phyloP scores from a whole-genome alignment of 2,888 invertebrate species.

The Megalurothrips usitatus region DNA sequence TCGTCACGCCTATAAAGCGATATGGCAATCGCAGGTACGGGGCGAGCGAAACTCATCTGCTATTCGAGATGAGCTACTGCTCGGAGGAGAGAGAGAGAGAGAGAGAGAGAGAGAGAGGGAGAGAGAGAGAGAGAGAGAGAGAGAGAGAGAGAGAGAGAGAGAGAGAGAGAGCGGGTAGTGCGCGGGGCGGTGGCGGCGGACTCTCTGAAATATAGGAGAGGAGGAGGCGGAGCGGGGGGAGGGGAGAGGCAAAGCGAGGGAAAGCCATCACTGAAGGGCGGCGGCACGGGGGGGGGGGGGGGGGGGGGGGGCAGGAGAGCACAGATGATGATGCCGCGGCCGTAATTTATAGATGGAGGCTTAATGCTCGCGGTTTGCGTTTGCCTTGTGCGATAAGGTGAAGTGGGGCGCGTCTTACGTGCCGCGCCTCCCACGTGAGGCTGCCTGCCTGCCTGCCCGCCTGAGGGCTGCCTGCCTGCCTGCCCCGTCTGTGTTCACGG shows the following conservation, averaged over 20 bases:
- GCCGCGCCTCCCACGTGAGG: neutral
- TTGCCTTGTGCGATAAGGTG: slow-evolving; percentile 5
- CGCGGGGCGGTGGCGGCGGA: no score
- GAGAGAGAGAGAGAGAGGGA: neutral
- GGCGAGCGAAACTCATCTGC: no score
- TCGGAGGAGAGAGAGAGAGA: neutral
- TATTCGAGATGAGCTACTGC: neutral
- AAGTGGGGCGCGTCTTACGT: neutral
- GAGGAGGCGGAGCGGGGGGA: neutral
- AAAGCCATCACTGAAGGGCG: neutral
- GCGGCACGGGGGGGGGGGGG: neutral
- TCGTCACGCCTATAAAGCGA: no score
- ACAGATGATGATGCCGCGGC: neutral
- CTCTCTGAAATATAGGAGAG: no score
- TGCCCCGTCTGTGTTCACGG: no score
- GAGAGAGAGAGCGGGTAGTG: neutral
- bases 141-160: neutral
- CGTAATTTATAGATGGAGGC: slow-evolving; percentile 13
- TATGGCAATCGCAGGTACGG: no score
- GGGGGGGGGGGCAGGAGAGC: neutral
- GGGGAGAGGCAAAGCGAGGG: neutral
- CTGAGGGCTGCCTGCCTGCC: neutral
- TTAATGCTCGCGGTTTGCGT: slow-evolving; percentile 10
- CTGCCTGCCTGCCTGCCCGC: neutral
- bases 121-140: neutral